Evolutionary conservation across 2,888 invertebrate species (phyloP), one percentile per base, ranked within the genome.

Genomic region (Rutpela maculata): DNA sequence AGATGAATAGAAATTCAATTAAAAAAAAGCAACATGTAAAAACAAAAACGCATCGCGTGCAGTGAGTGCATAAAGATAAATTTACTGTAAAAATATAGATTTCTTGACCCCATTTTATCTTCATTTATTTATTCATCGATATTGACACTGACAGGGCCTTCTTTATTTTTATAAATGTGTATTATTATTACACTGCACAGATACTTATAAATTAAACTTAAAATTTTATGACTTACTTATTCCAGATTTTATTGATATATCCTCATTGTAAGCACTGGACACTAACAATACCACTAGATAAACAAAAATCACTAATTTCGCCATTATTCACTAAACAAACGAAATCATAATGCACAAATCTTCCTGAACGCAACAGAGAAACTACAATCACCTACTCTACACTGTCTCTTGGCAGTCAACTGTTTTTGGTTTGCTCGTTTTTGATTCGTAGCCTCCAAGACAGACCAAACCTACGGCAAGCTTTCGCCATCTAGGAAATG

Each of bases 281-380:
- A 83, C 80, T 72, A 81, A 81, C 56, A 82, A 77, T 79, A 85
- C 74, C 82, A 83, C 79, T 72, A 81, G 76, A 78, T 76, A 83
- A 78, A 83, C 80, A 81, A 78, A 83, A 78, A 80, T 67, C 82
- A 83, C 82, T 76, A 83, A 78, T 76, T 79, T 82, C 80, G 82
- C 82, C 82, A 82, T 81, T 83, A 82, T 85, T 83, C 82, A 83
- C 83, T 78, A 79, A 84, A 82, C 74, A 81, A 82, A 81, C 74
- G 68, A 71, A 75, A 74, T 74, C 80, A 80, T 78, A 76, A 78
- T 79, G 55, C 63, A 78, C 76, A 77, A 75, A 74, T 68, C 69
- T 35, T 66, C 67, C 68, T 69, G 38, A 26, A 75, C 75, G 31
- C 69, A 65, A 78, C 71, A 19, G 60, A 35, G 11, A 9, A 50